A percentile compares a stretch with the other conserved stretches of the same genome.
Conservation (phyloP, 2,113 vertebrate species). For the Cyprinodon tularosa region DNA sequence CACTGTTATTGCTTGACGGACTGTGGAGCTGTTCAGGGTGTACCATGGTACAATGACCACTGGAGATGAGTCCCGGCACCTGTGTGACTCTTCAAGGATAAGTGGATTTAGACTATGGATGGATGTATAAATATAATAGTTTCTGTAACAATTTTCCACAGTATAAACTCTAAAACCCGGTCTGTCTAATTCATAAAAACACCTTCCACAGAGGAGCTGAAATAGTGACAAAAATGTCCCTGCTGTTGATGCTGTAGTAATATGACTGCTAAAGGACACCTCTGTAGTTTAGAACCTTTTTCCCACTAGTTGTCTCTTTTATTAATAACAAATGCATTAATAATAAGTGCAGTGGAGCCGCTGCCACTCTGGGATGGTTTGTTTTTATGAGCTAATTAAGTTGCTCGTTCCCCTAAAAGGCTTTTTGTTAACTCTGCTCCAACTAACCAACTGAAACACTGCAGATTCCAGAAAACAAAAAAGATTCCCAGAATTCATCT, state of each 20-base stretch:
- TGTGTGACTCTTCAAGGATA: too few species aligned
- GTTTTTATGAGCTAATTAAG: slow-evolving; percentile 59
- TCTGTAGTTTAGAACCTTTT: not conserved
- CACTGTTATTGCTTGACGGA: too few species aligned
- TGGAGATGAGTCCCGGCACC: too few species aligned
- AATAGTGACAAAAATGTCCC: too few species aligned
- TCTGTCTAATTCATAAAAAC: not conserved
- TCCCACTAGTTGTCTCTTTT: slow-evolving; percentile 5
- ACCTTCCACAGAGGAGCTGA: not conserved
- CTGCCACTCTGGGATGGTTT: slow-evolving; percentile 31
- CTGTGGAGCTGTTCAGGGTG: too few species aligned
- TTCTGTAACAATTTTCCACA: too few species aligned
- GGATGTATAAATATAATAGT: too few species aligned
- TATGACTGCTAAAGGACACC: not conserved
- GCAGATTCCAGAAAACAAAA: slow-evolving; percentile 12
- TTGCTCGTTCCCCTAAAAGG: slow-evolving; percentile 51
- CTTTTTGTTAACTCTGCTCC: slow-evolving; percentile 53
- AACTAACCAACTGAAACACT: slow-evolving; percentile 18
- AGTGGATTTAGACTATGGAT: not conserved
- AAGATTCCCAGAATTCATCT: slow-evolving; percentile 22
- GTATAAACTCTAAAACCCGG: too few species aligned
- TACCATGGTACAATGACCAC: too few species aligned
- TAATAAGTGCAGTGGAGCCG: slow-evolving; percentile 18
- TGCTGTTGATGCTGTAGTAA: not conserved
- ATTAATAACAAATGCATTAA: slow-evolving; percentile 18